Evolutionary conservation across 53 echinoderm and acorn worm species (phyloP).

Genomic region (Zoroaster sp.): DNA sequence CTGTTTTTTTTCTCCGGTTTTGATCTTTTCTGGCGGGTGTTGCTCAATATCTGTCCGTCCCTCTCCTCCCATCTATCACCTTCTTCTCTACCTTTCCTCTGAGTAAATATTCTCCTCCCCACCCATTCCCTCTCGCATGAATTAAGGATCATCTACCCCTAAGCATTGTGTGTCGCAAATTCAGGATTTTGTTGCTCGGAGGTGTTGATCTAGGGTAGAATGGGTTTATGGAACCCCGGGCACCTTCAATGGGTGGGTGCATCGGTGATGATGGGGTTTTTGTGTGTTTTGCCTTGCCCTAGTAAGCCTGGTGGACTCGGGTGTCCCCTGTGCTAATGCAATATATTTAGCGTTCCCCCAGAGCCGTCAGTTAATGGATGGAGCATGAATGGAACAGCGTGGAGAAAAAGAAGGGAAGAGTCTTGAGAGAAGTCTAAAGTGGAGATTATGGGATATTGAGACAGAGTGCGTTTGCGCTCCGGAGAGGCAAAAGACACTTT

Average conservation of each 20-base stretch:
- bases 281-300: not conserved
- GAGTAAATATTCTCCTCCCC: not conserved
- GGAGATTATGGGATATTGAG: not conserved
- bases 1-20: not conserved
- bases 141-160: conserved; percentile 37
- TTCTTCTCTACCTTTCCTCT: not conserved
- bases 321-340: not conserved
- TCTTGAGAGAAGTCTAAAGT: conserved; percentile 23
- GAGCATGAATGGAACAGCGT: not conserved
- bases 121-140: conserved; percentile 1
- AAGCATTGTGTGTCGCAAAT: not conserved
- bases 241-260: not conserved
- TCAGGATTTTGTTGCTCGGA: conserved; percentile 6
- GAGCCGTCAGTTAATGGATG: not conserved
- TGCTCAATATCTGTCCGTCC: not conserved
- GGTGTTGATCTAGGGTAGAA: conserved; percentile 47
- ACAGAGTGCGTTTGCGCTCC: not conserved
- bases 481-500: not conserved
- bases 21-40: not conserved
- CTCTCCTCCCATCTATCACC: not conserved
- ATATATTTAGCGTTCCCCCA: not conserved
- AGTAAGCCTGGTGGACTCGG: not conserved
- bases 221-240: conserved; percentile 21
- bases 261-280: not conserved
- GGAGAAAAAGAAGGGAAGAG: not conserved